These are phyloP conservation scores for Beroe forskalii DNA, from an alignment of 37 sponge, comb jelly and placozoan genomes.

Conservation along the genomic window DNA sequence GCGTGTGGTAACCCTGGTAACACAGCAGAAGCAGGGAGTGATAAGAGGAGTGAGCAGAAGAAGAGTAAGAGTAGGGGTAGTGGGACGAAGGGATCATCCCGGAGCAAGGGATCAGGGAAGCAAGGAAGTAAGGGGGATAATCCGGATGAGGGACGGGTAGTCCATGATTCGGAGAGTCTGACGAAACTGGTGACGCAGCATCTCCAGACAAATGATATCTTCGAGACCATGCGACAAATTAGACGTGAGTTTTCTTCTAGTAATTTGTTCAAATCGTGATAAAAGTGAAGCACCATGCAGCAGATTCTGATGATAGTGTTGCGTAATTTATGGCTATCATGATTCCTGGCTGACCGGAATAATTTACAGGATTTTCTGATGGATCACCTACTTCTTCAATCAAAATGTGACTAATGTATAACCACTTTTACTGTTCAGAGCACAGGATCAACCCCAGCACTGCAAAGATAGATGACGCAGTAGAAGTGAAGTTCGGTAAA, in stretches of 20 bases:
- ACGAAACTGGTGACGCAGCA: not conserved
- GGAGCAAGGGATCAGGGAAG: not conserved
- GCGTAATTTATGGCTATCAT: no score
- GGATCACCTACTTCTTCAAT: no score
- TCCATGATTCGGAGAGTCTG: not conserved
- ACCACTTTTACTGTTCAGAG: not conserved
- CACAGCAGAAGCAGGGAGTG: no score
- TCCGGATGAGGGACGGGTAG: not conserved
- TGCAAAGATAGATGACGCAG: not conserved
- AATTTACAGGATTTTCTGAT: no score
- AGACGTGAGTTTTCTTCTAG: slow-evolving; percentile 14
- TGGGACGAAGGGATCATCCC: no score
- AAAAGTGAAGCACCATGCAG: no score
- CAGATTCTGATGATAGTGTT: no score
- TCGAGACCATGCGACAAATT: slow-evolving; percentile 1
- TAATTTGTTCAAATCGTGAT: no score
- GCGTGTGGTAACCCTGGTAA: no score
- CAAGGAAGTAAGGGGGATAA: not conserved
- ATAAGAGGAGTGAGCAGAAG: not conserved
- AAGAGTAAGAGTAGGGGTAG: not conserved
- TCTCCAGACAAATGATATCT: not conserved
- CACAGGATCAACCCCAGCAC: not conserved
- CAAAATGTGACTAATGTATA: no score
- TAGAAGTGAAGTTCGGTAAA: slow-evolving; percentile 20
- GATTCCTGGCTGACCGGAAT: no score